These are phyloP conservation scores for Brachyhypopomus gauderio DNA, from an alignment of 2,113 vertebrate genomes.

Conservation along the genomic window DNA sequence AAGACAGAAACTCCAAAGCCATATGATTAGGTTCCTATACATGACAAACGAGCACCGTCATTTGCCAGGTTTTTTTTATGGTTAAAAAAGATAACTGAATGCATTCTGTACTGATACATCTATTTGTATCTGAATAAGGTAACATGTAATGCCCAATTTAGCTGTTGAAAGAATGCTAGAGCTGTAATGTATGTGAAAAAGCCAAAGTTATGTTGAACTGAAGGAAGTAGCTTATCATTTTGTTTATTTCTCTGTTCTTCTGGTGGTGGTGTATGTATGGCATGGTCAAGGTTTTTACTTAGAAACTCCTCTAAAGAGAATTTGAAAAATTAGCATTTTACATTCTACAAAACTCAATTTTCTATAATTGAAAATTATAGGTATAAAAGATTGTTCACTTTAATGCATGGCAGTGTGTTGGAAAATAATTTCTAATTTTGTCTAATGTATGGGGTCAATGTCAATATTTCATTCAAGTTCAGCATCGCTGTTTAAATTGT, in stretches of 20 bases:
- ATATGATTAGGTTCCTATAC: conserved; percentile 14
- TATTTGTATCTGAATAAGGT: neutral
- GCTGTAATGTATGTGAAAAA: conserved; percentile 29
- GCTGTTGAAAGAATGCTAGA: neutral
- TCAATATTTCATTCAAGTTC: neutral
- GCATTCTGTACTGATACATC: neutral
- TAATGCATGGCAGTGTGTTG: conserved; percentile 34
- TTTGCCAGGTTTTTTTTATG: neutral
- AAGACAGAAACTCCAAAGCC: conserved; percentile 28
- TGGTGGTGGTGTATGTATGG: conserved; percentile 28
- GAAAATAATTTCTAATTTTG: neutral
- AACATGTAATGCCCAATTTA: neutral
- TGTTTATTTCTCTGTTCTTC: neutral
- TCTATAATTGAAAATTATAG: conserved; percentile 4
- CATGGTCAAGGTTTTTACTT: conserved; percentile 22
- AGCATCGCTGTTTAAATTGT: neutral
- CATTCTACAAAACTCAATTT: conserved; percentile 1
- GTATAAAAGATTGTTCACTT: conserved; percentile 3
- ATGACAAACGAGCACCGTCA: conserved; percentile 28
- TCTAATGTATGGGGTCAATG: neutral
- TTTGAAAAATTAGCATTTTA: neutral
- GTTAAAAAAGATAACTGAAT: neutral
- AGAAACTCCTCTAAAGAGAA: conserved; percentile 19
- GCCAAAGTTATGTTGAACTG: conserved; percentile 37
- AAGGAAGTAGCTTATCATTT: neutral